phyloP scores from a whole-genome alignment of 1,140 invertebrate genomes.

The Phymorhynchus buccinoides region DNA sequence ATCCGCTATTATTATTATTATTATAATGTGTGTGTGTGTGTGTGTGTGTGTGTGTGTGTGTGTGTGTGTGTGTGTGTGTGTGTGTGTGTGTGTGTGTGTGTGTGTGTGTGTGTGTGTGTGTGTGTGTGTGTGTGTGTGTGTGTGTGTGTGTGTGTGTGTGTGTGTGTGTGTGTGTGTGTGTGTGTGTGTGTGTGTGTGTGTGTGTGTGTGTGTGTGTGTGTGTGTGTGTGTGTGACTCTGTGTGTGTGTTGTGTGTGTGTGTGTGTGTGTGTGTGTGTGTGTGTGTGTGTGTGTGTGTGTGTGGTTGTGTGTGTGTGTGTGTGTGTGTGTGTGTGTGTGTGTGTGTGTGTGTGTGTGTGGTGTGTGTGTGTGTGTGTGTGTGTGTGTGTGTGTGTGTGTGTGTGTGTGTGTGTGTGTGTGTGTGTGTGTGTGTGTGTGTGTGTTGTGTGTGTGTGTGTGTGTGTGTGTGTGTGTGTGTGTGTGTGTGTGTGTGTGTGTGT shows the following conservation, averaged over 20 bases:
- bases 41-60: slow-evolving; percentile 4
- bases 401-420: no score
- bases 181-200: slow-evolving; percentile 5
- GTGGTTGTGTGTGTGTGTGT: not conserved
- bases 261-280: not conserved
- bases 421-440: no score
- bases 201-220: slow-evolving; percentile 10
- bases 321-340: not conserved
- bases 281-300: not conserved
- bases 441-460: no score
- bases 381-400: no score
- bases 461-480: no score
- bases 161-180: not conserved
- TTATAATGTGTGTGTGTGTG: slow-evolving; percentile 2
- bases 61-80: not conserved
- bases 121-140: not conserved
- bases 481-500: no score
- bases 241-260: not conserved
- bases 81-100: not conserved
- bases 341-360: no score
- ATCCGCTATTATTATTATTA: no score
- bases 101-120: not conserved
- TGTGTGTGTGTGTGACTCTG: not conserved
- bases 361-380: no score
- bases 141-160: not conserved